phyloP scores from a whole-genome alignment of 2,113 vertebrate genomes.

The Pholis gunnellus region DNA sequence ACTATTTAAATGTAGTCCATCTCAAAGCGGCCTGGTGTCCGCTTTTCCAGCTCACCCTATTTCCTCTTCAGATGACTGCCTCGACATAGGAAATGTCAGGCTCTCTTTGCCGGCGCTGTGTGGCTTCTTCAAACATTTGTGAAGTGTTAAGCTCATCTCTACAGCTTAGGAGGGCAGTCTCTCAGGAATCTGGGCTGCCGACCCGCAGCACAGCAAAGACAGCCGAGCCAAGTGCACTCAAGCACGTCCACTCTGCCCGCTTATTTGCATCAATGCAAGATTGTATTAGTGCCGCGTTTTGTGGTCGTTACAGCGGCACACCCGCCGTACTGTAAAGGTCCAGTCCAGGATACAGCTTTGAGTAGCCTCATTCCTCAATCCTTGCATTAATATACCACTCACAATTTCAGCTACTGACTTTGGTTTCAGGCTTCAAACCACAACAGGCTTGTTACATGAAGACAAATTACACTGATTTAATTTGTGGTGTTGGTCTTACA shows the following conservation, averaged over 20 bases:
- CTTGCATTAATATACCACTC: slow-evolving; percentile 1
- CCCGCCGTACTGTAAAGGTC: slow-evolving; percentile 33
- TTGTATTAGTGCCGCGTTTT: slow-evolving; percentile 73
- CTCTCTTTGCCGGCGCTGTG: slow-evolving; percentile 62
- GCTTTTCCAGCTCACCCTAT: slow-evolving; percentile 63
- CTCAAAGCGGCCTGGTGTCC: slow-evolving; percentile 53
- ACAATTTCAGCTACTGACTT: slow-evolving; percentile 6
- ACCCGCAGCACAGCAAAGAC: slow-evolving; percentile 72
- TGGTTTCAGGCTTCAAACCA: slow-evolving; percentile 10
- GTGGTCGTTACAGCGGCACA: slow-evolving; percentile 70
- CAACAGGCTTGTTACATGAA: not conserved
- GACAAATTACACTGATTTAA: slow-evolving; percentile 17
- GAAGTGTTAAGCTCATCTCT: slow-evolving; percentile 79
- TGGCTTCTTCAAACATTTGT: slow-evolving; percentile 81
- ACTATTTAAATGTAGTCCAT: slow-evolving; percentile 68
- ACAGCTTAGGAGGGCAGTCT: slow-evolving; percentile 74
- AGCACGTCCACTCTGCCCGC: slow-evolving; percentile 66
- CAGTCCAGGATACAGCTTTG: slow-evolving; percentile 18
- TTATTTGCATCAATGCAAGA: slow-evolving; percentile 71
- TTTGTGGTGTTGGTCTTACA: slow-evolving; percentile 10
- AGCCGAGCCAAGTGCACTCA: slow-evolving; percentile 72
- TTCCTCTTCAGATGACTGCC: slow-evolving; percentile 71
- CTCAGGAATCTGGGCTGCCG: slow-evolving; percentile 69
- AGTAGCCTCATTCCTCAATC: slow-evolving; percentile 18
- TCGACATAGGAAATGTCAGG: slow-evolving; percentile 73